These are phyloP conservation scores for Entomyzon cyanotis DNA, from an alignment of 2,113 vertebrate genomes.

Conservation along the genomic window DNA sequence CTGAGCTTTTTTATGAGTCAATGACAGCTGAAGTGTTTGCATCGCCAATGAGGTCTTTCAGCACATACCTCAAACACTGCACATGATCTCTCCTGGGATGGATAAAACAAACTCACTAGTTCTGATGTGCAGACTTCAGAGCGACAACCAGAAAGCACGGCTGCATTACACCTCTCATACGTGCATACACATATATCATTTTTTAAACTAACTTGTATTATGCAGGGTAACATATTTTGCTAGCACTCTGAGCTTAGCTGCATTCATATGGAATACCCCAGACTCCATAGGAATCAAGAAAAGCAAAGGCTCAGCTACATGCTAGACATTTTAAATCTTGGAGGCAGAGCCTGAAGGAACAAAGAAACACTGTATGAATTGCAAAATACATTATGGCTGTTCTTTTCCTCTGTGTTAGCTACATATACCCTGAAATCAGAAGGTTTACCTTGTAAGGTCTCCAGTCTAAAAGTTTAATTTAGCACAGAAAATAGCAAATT, in stretches of 20 bases:
- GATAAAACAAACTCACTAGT: background rate
- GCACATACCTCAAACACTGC: conserved; percentile 29
- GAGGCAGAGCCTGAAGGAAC: background rate
- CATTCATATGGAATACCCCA: background rate
- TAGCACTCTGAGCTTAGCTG: background rate
- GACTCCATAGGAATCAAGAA: background rate
- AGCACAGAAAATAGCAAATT: background rate
- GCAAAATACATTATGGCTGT: background rate
- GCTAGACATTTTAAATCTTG: background rate
- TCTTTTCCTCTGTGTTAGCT: background rate
- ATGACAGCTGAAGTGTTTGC: conserved; percentile 66
- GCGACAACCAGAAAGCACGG: background rate
- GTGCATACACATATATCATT: background rate
- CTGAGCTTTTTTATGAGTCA: conserved; percentile 60
- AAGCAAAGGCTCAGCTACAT: background rate
- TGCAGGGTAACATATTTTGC: background rate
- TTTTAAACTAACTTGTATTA: background rate
- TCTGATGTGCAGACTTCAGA: background rate
- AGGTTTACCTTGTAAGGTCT: background rate
- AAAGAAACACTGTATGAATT: background rate
- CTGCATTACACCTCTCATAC: background rate
- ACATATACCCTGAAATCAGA: background rate
- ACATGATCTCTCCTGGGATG: background rate
- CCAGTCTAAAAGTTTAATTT: background rate
- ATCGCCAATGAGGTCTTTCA: conserved; percentile 61